phyloP scores from a whole-genome alignment of 2,888 invertebrate species.

The Tipula lateralis region DNA sequence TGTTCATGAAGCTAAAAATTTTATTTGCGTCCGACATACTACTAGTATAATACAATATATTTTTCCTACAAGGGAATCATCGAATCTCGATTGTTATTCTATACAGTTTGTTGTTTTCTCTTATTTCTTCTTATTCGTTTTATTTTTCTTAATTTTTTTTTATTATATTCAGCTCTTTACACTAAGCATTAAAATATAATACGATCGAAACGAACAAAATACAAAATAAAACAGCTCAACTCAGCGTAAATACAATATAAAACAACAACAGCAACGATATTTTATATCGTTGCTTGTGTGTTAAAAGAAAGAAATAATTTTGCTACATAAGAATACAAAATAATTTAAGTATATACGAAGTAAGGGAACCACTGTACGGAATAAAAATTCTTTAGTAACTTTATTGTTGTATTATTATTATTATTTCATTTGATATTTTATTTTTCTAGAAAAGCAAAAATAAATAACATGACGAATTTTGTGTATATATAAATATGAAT shows the following conservation, averaged over 20 bases:
- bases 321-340: constrained; percentile 24
- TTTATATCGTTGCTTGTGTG: not conserved
- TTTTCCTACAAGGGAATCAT: not conserved
- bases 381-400: not conserved
- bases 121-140: not conserved
- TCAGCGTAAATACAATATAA: constrained; percentile 19
- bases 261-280: not conserved
- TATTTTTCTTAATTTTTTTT: constrained; percentile 24
- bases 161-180: constrained; percentile 19
- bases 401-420: not conserved
- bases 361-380: constrained; percentile 12
- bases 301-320: not conserved
- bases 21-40: constrained; percentile 27
- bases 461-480: constrained; percentile 13
- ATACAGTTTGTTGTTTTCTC: constrained; percentile 19
- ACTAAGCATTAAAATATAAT: constrained; percentile 24
- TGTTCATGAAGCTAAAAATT: constrained; percentile 34
- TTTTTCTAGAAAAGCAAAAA: not conserved
- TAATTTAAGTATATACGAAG: not conserved
- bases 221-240: constrained; percentile 24
- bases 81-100: constrained; percentile 11
- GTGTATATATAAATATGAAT: not conserved
- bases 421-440: not conserved
- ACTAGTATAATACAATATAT: not conserved
- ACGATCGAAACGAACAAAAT: constrained; percentile 4